phyloP scores from a whole-genome alignment of 2,797 vertebrate species.

The Xenentodon cancila region DNA sequence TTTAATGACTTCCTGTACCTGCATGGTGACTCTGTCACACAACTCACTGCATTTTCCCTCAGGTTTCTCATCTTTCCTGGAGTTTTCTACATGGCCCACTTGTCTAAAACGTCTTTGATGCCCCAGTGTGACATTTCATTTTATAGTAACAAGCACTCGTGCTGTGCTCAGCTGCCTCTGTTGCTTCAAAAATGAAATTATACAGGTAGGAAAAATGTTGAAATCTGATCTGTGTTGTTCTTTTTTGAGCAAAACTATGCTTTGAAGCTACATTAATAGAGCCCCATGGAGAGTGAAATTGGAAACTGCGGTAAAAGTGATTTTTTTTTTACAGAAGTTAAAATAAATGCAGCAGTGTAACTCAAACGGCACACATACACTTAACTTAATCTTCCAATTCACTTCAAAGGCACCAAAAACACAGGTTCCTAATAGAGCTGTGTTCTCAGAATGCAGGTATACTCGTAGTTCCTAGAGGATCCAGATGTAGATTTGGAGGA shows the following conservation, averaged over 20 bases:
- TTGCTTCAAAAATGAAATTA: constrained; percentile 42
- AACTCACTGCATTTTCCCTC: constrained; percentile 28
- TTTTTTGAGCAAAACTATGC: constrained; percentile 3
- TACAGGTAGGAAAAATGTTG: constrained; percentile 18
- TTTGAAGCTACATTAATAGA: constrained; percentile 18
- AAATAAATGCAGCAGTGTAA: constrained; percentile 1
- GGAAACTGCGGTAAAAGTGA: constrained; percentile 12
- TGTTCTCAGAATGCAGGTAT: too few relatives aligned
- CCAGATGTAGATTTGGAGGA: too few relatives aligned
- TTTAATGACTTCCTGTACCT: constrained; percentile 71
- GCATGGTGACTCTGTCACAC: constrained; percentile 40
- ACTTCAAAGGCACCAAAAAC: background rate
- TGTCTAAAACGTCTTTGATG: constrained; percentile 39
- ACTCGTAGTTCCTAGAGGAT: too few relatives aligned
- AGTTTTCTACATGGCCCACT: constrained; percentile 21
- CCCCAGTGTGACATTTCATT: constrained; percentile 67
- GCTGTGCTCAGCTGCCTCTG: constrained; percentile 38
- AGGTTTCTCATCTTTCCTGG: constrained; percentile 26
- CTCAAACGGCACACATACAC: background rate
- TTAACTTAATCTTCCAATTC: constrained; percentile 1
- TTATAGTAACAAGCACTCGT: constrained; percentile 55
- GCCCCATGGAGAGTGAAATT: constrained; percentile 25
- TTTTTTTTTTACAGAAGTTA: too few relatives aligned
- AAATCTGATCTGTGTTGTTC: constrained; percentile 20
- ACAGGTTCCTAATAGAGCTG: too few relatives aligned